Evolutionary conservation across 2,113 vertebrate species (phyloP), one percentile per base, ranked within the genome.

Genomic region (Aphelocoma coerulescens): DNA sequence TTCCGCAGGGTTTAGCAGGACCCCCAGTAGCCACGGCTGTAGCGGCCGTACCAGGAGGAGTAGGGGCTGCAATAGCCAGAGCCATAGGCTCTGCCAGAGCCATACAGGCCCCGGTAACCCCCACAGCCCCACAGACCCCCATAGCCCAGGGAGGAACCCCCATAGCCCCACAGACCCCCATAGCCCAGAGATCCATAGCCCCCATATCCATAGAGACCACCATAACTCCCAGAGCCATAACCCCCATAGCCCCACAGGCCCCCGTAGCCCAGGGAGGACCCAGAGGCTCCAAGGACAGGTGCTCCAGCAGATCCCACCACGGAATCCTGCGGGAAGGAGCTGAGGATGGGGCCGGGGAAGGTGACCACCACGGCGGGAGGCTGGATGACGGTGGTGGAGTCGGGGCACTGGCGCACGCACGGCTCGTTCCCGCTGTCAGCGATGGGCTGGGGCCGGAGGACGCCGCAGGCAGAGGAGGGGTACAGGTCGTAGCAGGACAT

Each of bases 311-410:
- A 95, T 13, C 94, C 95, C 84, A 95, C 92, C 44, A 95, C 68
- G 0, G 95, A 88, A 52, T 95, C 94, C 89, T 95, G 95, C 2
- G 94, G 95, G 92, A 89, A 96, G 79, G 94, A 95, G 92, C 92
- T 96, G 75, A 95, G 94, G 84, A 96, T 95, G 92, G 95, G 92
- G 5, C 95, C 95, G 0, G 95, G 95, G 67, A 95, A 61, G 72
- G 95, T 96, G 84, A 96, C 21, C 0, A 95, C 66, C 0, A 96
- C 86, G 0, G 95, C 22, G 1, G 94, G 92, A 0, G 92, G 95
- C 52, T 96, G 95, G 75, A 96, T 95, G 7, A 43, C 37, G 30
- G 75, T 41, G 59, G 75, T 78, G 19, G 94, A 65, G 51, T 89
- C 91, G 3, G 94, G 85, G 66, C 88, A 91, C 89, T 92, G 92